Conservation (phyloP, 2,113 vertebrate genomes). For the Axis porcinus region DNA sequence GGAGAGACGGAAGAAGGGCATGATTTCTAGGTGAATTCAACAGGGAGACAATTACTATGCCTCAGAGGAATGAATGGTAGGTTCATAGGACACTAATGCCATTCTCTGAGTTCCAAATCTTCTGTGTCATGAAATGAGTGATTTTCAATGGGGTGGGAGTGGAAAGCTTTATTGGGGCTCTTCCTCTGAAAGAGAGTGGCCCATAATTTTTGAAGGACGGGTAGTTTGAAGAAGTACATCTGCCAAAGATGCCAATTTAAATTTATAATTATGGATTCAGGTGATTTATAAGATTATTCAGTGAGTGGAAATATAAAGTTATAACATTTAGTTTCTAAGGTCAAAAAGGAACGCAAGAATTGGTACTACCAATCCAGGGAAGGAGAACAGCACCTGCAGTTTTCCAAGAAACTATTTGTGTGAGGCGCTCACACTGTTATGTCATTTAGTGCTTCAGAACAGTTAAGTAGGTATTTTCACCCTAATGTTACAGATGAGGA, state of each 20-base stretch:
- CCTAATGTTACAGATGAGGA: not conserved
- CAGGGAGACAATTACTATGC: not conserved
- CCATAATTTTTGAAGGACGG: not conserved
- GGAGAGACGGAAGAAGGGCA: not conserved
- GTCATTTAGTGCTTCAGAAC: not conserved
- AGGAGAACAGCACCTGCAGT: not conserved
- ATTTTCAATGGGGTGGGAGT: not conserved
- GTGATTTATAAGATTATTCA: not conserved
- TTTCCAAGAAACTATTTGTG: not conserved
- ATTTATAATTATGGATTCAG: not conserved
- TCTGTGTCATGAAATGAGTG: not conserved
- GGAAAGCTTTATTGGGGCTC: not conserved
- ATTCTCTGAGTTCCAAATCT: not conserved
- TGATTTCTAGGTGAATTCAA: not conserved
- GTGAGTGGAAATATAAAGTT: not conserved
- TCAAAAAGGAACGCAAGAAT: not conserved
- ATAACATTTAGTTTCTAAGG: not conserved
- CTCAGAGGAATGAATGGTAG: not conserved
- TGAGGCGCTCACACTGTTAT: not conserved
- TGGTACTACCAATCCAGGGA: not conserved
- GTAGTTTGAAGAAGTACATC: not conserved
- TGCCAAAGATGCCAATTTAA: not conserved
- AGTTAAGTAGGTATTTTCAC: not conserved
- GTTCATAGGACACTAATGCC: not conserved
- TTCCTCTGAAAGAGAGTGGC: not conserved